Conservation (phyloP, 1,140 invertebrate species). For the Temnothorax longispinosus region DNA sequence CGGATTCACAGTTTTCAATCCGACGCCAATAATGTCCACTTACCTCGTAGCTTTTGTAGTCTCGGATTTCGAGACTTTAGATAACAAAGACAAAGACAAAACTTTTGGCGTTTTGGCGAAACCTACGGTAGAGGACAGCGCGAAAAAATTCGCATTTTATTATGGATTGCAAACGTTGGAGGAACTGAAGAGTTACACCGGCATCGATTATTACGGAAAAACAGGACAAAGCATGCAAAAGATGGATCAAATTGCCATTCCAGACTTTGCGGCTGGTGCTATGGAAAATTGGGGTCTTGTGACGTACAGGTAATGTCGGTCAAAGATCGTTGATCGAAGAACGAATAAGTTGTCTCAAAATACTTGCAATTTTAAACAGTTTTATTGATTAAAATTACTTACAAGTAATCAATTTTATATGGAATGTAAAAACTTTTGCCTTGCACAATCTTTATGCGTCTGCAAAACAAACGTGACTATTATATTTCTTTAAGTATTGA, state of each 20-base stretch:
- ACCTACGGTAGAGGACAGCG: slow-evolving; percentile 84
- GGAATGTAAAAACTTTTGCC: not conserved
- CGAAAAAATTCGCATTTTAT: slow-evolving; percentile 81
- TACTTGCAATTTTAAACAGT: not conserved
- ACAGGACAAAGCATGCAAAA: slow-evolving; percentile 71
- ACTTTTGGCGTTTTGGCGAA: slow-evolving; percentile 84
- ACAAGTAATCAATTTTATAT: not conserved
- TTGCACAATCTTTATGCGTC: not conserved
- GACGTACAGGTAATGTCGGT: slow-evolving; percentile 86
- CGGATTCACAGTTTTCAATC: slow-evolving; percentile 31
- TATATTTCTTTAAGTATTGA: not conserved
- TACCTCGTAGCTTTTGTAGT: slow-evolving; percentile 92
- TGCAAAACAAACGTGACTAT: not conserved
- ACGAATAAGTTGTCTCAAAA: slow-evolving; percentile 24
- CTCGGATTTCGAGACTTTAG: slow-evolving; percentile 89
- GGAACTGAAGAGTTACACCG: slow-evolving; percentile 71
- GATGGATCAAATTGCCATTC: slow-evolving; percentile 89
- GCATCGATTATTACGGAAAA: slow-evolving; percentile 32
- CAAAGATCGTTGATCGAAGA: slow-evolving; percentile 71
- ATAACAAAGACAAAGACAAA: not conserved
- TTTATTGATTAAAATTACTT: not conserved
- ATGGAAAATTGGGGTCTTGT: slow-evolving; percentile 94
- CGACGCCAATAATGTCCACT: slow-evolving; percentile 88
- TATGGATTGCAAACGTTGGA: slow-evolving; percentile 75
- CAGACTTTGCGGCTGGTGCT: slow-evolving; percentile 92